phyloP scores from a whole-genome alignment of 2,113 vertebrate species.

The Corythaeola cristata region DNA sequence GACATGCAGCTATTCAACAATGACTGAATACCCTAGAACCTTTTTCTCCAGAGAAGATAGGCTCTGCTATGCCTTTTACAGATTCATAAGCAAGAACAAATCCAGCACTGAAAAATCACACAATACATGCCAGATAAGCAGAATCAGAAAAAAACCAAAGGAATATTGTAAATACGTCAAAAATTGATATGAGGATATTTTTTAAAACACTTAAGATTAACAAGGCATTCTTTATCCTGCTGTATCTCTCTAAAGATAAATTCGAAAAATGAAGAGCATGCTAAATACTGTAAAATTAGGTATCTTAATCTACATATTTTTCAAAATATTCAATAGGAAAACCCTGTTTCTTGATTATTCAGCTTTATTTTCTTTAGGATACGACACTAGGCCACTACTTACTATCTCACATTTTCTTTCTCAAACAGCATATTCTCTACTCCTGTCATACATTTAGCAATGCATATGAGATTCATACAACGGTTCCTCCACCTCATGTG shows the following conservation, averaged over 20 bases:
- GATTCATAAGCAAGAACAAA: background rate
- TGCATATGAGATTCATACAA: background rate
- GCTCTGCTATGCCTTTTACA: background rate
- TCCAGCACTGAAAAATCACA: background rate
- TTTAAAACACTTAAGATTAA: background rate
- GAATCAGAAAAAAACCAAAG: background rate
- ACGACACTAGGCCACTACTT: background rate
- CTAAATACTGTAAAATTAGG: fast-evolving
- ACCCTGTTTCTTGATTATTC: background rate
- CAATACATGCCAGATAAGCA: background rate
- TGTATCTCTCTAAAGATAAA: background rate
- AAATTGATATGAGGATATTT: background rate
- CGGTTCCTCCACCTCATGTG: fast-evolving
- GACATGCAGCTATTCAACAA: background rate
- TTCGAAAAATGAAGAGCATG: fast-evolving
- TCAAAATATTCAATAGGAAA: background rate
- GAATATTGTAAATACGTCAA: background rate
- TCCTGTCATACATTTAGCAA: background rate
- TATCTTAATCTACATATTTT: background rate
- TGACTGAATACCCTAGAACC: background rate
- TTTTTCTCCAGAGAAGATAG: background rate
- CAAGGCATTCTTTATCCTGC: background rate
- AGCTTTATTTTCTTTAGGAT: background rate
- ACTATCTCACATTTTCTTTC: background rate
- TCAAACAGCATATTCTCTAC: background rate